Evolutionary conservation across 1,140 invertebrate genomes (phyloP).

Genomic region (Battus philenor): DNA sequence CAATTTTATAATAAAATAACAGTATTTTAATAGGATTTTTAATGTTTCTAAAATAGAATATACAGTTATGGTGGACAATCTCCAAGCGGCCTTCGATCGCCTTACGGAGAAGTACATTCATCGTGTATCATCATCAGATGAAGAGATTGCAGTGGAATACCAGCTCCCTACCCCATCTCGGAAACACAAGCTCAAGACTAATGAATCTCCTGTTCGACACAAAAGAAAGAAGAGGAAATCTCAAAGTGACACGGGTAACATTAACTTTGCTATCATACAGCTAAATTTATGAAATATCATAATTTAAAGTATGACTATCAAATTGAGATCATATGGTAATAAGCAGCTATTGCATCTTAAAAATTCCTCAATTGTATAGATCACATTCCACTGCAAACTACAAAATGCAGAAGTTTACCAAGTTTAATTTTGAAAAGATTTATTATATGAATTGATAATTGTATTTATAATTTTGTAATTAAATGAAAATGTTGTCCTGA

Average conservation of each 20-base stretch:
- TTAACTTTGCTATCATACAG: not conserved
- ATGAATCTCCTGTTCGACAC: slow-evolving; percentile 45
- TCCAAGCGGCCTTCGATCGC: slow-evolving; percentile 86
- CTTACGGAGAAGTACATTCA: slow-evolving; percentile 88
- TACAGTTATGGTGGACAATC: slow-evolving; percentile 89
- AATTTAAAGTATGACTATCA: not conserved
- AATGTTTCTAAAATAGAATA: too few relatives aligned
- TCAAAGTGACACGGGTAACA: slow-evolving; percentile 36
- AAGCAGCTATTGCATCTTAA: not conserved
- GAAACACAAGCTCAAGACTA: slow-evolving; percentile 64
- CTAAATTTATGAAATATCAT: too few relatives aligned
- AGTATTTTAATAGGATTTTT: too few relatives aligned
- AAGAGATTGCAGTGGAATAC: slow-evolving; percentile 82
- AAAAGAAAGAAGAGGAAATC: slow-evolving; percentile 71
- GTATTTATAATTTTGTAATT: too few relatives aligned
- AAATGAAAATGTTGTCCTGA: too few relatives aligned
- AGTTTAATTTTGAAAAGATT: not conserved
- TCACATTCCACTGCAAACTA: not conserved
- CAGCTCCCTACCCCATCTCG: slow-evolving; percentile 74
- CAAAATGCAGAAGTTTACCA: not conserved
- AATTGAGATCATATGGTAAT: not conserved
- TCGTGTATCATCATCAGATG: slow-evolving; percentile 86
- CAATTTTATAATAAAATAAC: too few relatives aligned
- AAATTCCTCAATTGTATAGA: not conserved
- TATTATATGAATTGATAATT: too few relatives aligned